Conservation (phyloP, 2,113 vertebrate species). For the Genyomyrus donnyi region DNA sequence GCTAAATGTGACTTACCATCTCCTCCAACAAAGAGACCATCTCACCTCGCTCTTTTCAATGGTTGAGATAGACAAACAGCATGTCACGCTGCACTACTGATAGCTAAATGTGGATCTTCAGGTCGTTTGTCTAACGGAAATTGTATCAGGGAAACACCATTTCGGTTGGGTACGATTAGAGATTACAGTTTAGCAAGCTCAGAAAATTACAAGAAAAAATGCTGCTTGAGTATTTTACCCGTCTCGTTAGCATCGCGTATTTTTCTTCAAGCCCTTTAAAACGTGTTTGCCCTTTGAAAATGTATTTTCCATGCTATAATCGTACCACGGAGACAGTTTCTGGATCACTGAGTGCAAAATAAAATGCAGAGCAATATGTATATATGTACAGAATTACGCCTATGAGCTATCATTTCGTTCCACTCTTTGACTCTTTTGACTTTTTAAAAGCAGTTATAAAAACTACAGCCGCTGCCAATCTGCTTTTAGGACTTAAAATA, state of each 20-base stretch:
- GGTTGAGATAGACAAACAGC: background rate
- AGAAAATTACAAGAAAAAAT: conserved; percentile 10
- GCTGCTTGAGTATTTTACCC: background rate
- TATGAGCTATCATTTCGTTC: background rate
- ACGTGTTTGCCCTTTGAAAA: background rate
- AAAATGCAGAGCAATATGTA: background rate
- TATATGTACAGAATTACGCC: background rate
- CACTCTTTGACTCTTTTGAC: background rate
- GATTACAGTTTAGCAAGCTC: background rate
- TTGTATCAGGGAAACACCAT: background rate
- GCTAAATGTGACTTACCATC: background rate
- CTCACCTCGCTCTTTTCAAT: background rate
- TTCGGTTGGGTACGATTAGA: background rate
- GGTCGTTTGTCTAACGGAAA: background rate
- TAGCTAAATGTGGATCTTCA: background rate
- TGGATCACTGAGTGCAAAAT: conserved; percentile 4
- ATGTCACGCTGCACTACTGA: background rate
- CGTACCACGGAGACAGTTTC: conserved; percentile 1
- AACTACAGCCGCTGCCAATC: background rate
- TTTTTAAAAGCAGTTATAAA: background rate
- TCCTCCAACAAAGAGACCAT: background rate
- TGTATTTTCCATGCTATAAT: background rate
- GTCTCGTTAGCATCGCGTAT: background rate
- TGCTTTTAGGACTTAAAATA: background rate
- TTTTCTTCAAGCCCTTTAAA: background rate